phyloP scores from a whole-genome alignment of 2,113 vertebrate species.

The Chloropsis hardwickii region DNA sequence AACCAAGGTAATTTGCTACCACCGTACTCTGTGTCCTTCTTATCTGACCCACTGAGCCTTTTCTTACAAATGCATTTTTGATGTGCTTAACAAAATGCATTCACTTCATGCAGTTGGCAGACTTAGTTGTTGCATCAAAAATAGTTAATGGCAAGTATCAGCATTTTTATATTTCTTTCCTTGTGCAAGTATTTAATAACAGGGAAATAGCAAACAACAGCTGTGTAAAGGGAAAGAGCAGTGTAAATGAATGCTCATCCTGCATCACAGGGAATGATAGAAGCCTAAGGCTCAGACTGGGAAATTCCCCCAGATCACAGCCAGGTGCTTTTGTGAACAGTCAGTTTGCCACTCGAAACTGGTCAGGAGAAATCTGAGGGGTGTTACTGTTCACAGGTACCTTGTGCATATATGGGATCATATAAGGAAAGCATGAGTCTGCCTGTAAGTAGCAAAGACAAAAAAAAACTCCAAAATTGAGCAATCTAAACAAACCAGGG shows the following conservation, averaged over 20 bases:
- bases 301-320: slow-evolving; percentile 27
- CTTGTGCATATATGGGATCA: neutral
- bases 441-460: neutral
- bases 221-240: slow-evolving; percentile 64
- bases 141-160: slow-evolving; percentile 69
- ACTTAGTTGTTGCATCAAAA: slow-evolving; percentile 66
- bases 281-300: slow-evolving; percentile 11
- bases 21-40: neutral
- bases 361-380: neutral
- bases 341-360: neutral
- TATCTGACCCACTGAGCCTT: slow-evolving; percentile 35
- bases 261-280: slow-evolving; percentile 7
- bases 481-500: neutral
- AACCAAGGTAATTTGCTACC: slow-evolving; percentile 2
- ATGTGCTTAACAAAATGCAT: slow-evolving; percentile 69
- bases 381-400: neutral
- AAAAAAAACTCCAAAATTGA: neutral
- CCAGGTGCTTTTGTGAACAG: slow-evolving; percentile 13
- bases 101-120: slow-evolving; percentile 64
- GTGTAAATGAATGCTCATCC: slow-evolving; percentile 54
- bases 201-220: slow-evolving; percentile 68
- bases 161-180: slow-evolving; percentile 68
- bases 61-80: slow-evolving; percentile 55
- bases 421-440: accelerated
- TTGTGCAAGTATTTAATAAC: slow-evolving; percentile 68